These are phyloP conservation scores for Crossocerus cetratus DNA, from an alignment of 2,888 invertebrate genomes.

Conservation along the genomic window DNA sequence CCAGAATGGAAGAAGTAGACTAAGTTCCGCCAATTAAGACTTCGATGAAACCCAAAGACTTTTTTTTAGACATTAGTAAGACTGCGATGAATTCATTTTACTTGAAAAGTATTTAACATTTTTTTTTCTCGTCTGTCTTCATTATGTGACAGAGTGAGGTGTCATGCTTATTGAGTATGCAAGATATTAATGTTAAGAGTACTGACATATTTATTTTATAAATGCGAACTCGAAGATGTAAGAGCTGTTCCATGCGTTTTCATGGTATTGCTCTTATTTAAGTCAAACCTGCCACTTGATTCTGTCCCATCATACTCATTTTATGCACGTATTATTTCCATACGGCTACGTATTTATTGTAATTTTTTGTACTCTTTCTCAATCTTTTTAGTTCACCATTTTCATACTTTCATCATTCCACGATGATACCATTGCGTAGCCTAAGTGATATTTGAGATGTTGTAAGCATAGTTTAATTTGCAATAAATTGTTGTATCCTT, in stretches of 20 bases:
- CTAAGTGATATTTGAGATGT: conserved; percentile 22
- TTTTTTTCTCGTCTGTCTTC: conserved; percentile 18
- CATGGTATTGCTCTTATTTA: neutral
- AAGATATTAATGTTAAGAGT: conserved; percentile 1
- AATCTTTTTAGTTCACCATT: conserved; percentile 30
- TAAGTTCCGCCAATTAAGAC: conserved; percentile 78
- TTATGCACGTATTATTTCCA: conserved; percentile 12
- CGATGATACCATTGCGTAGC: conserved; percentile 26
- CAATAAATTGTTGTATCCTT: conserved; percentile 43
- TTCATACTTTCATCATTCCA: conserved; percentile 50
- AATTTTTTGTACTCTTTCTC: conserved; percentile 34
- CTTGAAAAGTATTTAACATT: conserved; percentile 28
- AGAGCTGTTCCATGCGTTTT: conserved; percentile 12
- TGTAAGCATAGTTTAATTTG: conserved; percentile 40
- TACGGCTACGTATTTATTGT: conserved; percentile 14
- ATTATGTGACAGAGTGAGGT: conserved; percentile 30
- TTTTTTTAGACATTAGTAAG: conserved; percentile 50
- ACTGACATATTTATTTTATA: conserved; percentile 33
- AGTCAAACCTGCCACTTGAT: conserved; percentile 37
- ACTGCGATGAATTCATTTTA: conserved; percentile 50
- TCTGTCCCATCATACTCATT: conserved; percentile 27
- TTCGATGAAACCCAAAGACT: conserved; percentile 55
- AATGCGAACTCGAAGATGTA: conserved; percentile 13
- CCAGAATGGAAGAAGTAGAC: conserved; percentile 99
- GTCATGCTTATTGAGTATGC: conserved; percentile 23